Percentiles rank a stretch among this genome's conserved stretches.
Evolutionary conservation across 2,113 vertebrate species (phyloP).

Genomic region (Hiodon alosoides): DNA sequence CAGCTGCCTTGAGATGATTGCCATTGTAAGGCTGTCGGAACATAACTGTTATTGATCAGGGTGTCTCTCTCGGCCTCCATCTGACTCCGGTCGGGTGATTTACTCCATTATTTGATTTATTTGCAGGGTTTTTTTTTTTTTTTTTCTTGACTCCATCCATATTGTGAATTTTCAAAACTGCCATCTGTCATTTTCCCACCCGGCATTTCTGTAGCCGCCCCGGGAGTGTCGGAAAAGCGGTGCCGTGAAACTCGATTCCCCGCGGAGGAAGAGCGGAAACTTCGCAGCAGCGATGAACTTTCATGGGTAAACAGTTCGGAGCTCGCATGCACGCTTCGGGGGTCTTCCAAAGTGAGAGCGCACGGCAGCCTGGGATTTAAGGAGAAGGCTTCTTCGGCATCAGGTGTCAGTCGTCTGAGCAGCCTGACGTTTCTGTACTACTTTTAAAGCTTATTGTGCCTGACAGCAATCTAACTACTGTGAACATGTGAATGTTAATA

Average conservation of each 20-base stretch:
- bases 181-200: background rate
- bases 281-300: background rate
- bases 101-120: conserved; percentile 11
- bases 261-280: background rate
- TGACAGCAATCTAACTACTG: background rate
- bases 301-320: background rate
- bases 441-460: background rate
- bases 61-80: background rate
- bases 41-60: conserved; percentile 17
- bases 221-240: background rate
- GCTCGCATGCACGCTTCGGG: background rate
- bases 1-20: conserved; percentile 9
- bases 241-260: background rate
- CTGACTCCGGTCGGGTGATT: background rate
- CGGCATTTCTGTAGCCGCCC: background rate
- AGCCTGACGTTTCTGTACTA: background rate
- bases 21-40: conserved; percentile 1
- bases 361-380: background rate
- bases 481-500: background rate
- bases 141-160: background rate
- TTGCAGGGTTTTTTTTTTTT: background rate
- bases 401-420: background rate
- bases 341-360: background rate
- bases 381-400: background rate
- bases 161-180: background rate